Evolutionary conservation across 2,888 invertebrate species (phyloP), one percentile per base, ranked within the genome.

Genomic region (Amaurobius ferox): DNA sequence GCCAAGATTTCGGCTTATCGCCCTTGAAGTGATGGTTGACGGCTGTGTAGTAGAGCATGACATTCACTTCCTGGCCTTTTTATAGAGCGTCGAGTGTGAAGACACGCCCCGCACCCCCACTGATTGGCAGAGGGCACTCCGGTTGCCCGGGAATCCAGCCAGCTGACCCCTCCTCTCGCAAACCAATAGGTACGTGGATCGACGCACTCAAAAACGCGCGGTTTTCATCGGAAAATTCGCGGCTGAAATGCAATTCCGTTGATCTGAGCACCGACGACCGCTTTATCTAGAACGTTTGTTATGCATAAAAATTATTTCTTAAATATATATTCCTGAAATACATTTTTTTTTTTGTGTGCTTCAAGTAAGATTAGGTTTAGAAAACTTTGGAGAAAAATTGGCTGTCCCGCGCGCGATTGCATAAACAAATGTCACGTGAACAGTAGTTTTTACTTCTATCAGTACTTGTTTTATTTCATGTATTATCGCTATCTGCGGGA

Each of bases 121-220:
- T 74, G 86, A 86, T 86, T 86, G 86, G 86, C 76, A 77, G 79
- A 74, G 79, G 71, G 72, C 73, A 86, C 39, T 48, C 73, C 44
- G 40, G 62, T 44, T 78, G 48, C 67, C 68, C 48, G 44, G 81
- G 40, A 66, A 39, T 39, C 66, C 23, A 40, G 77, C 70, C 32
- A 61, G 76, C 64, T 71, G 79, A 79, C 79, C 79, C 85, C 85
- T 71, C 85, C 83, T 72, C 72, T 85, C 64, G n/a, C 67, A 32
- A 30, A 44, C 71, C 48, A 66, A 66, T 66, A 66, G 66, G 66
- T 66, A 32, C 35, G 13, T 35, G 19, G 64, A 32, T n/a, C 26
- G n/a, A 28, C 28, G 30, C 44, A 16, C 32, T 5, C 32, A 66
- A 30, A 66, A 66, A 66, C 32, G 66, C 66, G 66, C 66, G 66